A percentile compares a stretch with the other conserved stretches of the same genome.
Conservation (phyloP, 1,140 invertebrate species). For the Trinorchestia longiramus region DNA sequence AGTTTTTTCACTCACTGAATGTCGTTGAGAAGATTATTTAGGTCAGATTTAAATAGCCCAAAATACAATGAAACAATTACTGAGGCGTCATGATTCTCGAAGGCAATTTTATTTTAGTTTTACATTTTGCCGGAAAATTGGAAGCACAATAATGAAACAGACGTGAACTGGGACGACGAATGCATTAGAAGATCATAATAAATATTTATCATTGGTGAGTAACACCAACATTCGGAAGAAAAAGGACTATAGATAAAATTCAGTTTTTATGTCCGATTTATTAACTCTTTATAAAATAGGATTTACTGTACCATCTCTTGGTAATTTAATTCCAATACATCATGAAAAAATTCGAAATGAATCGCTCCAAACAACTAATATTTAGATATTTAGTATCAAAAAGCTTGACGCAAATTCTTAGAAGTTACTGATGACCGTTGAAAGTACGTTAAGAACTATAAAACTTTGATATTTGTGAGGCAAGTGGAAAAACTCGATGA, state of each 20-base stretch:
- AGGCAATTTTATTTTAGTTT: neutral
- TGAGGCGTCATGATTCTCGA: neutral
- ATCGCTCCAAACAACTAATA: neutral
- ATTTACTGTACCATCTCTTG: neutral
- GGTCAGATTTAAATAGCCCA: neutral
- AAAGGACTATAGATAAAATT: neutral
- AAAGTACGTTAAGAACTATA: neutral
- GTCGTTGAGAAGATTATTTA: neutral
- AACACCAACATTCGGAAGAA: neutral
- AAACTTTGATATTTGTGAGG: constrained; percentile 74
- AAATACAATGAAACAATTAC: too few species aligned
- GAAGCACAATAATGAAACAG: neutral
- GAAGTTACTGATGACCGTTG: neutral
- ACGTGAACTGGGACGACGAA: neutral
- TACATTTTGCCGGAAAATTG: neutral
- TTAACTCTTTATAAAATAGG: neutral
- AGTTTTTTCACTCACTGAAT: neutral
- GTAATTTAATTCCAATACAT: neutral
- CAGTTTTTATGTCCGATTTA: neutral
- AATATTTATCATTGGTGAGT: too few species aligned
- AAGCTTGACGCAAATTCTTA: neutral
- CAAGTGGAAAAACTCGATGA: neutral
- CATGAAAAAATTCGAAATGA: neutral
- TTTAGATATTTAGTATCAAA: neutral
- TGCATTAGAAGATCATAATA: neutral